Conservation (phyloP, 2,113 vertebrate genomes). For the Tilapia sparmanii region DNA sequence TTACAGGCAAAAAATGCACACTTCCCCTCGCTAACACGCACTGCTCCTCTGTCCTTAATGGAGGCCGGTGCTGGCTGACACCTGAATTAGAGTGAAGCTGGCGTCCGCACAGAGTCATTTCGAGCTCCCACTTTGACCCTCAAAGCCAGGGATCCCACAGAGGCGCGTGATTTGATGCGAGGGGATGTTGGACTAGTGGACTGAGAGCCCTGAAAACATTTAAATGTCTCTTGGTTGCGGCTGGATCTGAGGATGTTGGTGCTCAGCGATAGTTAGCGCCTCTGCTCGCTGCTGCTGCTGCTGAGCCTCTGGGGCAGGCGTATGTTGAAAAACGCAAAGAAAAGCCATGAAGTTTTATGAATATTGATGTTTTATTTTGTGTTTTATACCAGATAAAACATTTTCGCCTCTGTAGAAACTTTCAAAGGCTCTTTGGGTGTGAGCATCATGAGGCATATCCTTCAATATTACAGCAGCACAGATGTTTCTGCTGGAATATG, state of each 20-base stretch:
- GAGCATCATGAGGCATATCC: not conserved
- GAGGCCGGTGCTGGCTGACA: conserved; percentile 26
- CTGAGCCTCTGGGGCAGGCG: not conserved
- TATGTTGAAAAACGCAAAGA: not conserved
- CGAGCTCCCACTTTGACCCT: conserved; percentile 37
- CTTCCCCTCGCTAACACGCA: not conserved
- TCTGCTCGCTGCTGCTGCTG: not conserved
- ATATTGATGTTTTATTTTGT: not conserved
- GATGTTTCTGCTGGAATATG: conserved; percentile 47
- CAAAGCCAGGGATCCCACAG: conserved; percentile 32
- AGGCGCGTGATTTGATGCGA: conserved; percentile 22
- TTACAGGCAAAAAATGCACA: not conserved
- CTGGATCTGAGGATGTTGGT: not conserved
- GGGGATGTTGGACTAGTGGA: not conserved
- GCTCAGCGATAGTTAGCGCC: not conserved
- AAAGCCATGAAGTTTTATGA: not conserved
- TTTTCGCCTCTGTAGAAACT: not conserved
- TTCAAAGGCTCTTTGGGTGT: not conserved
- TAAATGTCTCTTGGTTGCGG: not conserved
- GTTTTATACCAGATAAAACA: not conserved
- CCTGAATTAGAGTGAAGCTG: conserved; percentile 54
- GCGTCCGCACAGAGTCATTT: conserved; percentile 46
- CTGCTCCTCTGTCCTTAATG: conserved; percentile 13
- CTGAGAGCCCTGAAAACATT: not conserved
- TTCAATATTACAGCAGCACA: not conserved